Percentiles rank a stretch among this genome's conserved stretches.
Conservation (phyloP, 2,888 invertebrate genomes). For the Tupiocoris notatus region DNA sequence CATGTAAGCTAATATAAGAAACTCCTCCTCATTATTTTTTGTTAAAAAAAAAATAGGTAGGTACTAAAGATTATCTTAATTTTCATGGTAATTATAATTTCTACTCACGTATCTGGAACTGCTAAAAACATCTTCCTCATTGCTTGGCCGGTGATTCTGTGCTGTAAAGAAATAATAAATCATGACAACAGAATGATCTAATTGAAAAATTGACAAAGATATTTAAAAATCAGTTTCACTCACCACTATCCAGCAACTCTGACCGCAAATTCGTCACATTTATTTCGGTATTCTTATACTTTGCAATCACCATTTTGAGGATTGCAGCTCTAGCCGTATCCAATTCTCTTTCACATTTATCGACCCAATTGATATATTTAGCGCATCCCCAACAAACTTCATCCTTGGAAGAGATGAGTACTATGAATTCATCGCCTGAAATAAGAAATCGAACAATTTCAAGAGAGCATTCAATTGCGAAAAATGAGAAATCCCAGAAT, state of each 20-base stretch:
- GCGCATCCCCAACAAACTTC: constrained; percentile 46
- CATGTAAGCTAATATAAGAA: no score
- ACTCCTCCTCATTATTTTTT: background rate
- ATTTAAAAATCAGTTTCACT: background rate
- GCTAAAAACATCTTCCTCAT: no score
- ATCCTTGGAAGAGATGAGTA: constrained; percentile 42
- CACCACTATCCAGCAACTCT: background rate
- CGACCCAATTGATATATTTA: constrained; percentile 44
- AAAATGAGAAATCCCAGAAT: no score
- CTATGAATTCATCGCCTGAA: constrained; percentile 42
- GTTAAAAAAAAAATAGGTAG: no score
- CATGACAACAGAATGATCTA: no score
- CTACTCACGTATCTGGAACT: no score
- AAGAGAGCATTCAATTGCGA: background rate
- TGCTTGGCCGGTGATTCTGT: no score
- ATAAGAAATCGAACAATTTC: no score
- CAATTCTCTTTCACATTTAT: constrained; percentile 44
- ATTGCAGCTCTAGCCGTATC: constrained; percentile 44
- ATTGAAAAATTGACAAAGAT: no score
- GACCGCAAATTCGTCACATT: background rate
- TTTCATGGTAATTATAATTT: no score
- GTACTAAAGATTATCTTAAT: no score
- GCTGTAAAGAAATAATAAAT: no score
- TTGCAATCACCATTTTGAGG: constrained; percentile 35
- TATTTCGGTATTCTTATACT: constrained; percentile 46